Conservation (phyloP, 2,797 vertebrate species). For the Scyliorhinus canicula region DNA sequence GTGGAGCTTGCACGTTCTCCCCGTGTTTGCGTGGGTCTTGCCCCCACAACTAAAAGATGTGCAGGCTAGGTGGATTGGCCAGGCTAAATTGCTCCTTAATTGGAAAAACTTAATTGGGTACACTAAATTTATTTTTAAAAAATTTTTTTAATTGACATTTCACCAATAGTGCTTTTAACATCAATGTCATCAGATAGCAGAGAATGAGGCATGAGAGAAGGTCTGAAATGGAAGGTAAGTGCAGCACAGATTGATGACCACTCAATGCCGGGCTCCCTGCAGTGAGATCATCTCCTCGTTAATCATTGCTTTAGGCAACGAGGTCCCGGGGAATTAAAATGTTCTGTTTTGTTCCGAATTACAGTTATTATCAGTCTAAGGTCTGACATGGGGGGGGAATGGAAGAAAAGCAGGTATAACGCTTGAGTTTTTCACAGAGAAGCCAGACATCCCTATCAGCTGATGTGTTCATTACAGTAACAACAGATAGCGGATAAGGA, state of each 20-base stretch:
- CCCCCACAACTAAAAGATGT: no score
- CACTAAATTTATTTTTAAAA: no score
- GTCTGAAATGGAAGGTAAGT: background rate
- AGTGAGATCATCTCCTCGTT: slow-evolving; percentile 17
- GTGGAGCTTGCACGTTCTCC: no score
- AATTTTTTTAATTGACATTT: no score
- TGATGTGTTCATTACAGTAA: background rate
- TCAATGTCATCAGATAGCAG: background rate
- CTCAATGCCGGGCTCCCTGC: background rate
- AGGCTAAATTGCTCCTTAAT: no score
- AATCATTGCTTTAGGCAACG: background rate
- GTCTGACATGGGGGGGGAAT: no score
- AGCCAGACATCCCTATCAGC: background rate
- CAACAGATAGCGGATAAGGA: slow-evolving; percentile 28
- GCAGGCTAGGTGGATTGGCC: no score
- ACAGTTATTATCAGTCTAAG: background rate
- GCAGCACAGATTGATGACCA: background rate
- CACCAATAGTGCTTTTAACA: background rate
- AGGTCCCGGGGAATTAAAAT: background rate
- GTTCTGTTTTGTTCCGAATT: background rate
- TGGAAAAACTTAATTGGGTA: no score
- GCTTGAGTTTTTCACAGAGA: background rate
- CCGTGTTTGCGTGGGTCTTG: no score
- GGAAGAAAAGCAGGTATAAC: background rate
- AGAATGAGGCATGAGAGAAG: background rate